Base-by-base conservation (phyloP, 2,113 vertebrate genomes). In the Mixornis gularis region DNA sequence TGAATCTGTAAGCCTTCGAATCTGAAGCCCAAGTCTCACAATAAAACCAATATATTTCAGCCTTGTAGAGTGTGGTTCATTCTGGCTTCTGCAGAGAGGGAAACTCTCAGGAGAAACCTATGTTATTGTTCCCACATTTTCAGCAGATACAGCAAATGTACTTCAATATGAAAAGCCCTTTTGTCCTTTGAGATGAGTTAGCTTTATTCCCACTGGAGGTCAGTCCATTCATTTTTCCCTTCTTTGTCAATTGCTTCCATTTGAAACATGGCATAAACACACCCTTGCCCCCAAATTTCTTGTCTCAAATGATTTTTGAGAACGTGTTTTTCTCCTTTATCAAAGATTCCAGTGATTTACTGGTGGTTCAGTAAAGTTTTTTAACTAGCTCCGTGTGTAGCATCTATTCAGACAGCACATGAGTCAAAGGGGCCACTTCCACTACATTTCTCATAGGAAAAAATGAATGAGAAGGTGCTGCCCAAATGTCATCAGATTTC, bases 221-320 rank as follows among this genome's bases (percentile, higher is more conserved):
- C 90, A 89, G 17, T 25, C 30, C 56, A 91, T 83, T 51, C 63
- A 83, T 87, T 92, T 82, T 76, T 22, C 74, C 68, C 36, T 78
- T 89, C 70, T 89, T 85, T 93, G 85, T 64, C 56, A 87, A 77
- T 65, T 69, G 94, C 79, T 93, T 95, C 92, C 56, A 32, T 93
- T 78, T 88, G 79, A 95, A 86, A 72, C 32, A 38, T 6, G 49
- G 78, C 73, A 94, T 76, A 95, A 73, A 69, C 79, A 59, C 63
- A 82, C 59, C 46, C 68, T 66, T 91, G 93, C 59, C 63, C 82
- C 79, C 34, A 77, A 30, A 87, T 94, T 80, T 92, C 88, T 85
- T 63, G 65, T 90, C 68, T 77, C 72, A 85, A 93, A 82, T 12
- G 17, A 81, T 90, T 95, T 90, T 82, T 80, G 87, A 90, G 83